Base-by-base conservation (phyloP, 2,888 invertebrate species). In the Netelia inedita region DNA sequence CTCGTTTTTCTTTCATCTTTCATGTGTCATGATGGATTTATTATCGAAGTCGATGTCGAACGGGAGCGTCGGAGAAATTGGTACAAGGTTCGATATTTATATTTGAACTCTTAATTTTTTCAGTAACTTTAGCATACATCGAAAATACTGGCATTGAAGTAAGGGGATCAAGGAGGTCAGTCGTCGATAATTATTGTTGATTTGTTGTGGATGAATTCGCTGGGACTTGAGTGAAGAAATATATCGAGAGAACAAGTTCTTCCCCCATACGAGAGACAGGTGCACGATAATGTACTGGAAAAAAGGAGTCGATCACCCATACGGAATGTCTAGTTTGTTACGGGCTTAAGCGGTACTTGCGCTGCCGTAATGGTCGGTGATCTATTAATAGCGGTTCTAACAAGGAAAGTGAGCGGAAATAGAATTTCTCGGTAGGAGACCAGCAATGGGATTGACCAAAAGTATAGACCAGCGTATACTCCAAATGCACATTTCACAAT, bases 361-460 rank as follows among this genome's bases (percentile, higher is more conserved):
- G 71, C 21, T 63, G 35, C 21, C 73, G 76, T 84, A 84, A 84
- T 72, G 72, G 73, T 72, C 59, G 83, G 14, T 16, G 35, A 55
- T 80, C 80, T 84, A 84, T 84, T 80, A 83, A 80, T 84, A 84
- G 73, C 14, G 76, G 55, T 55, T 41, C 46, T 14, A 46, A 10
- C 11, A 46, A 46, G 11, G 46, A 46, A 46, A 46, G 46, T 46
- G 46, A 14, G 46, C 35, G 35, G 35, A 35, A 35, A 35, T 35
- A 3, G 35, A 35, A 35, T 35, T 35, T 35, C 35, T 35, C 35
- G 35, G 6, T 35, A 35, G 35, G 35, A 35, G 35, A 35, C 35
- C 35, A 35, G 35, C 35, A 5, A 35, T 35, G 35, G 0, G 35
- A 35, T 6, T 35, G 35, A 35, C 35, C 35, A 35, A 35, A 35